These are phyloP conservation scores for Calyptomena viridis DNA, from an alignment of 2,113 vertebrate genomes.

Conservation along the genomic window DNA sequence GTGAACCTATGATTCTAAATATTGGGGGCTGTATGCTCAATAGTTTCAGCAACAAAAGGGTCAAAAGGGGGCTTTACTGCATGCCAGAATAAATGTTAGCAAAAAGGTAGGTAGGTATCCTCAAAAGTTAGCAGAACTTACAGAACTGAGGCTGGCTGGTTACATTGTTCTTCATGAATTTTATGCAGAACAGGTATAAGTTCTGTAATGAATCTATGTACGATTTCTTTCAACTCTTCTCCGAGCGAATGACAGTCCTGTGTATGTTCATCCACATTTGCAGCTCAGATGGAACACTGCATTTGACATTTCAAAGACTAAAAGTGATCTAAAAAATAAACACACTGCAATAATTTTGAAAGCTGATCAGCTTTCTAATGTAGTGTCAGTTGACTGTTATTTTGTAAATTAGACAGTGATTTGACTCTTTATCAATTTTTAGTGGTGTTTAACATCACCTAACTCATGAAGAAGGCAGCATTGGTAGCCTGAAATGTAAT, in stretches of 20 bases:
- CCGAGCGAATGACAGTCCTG: constrained; percentile 4
- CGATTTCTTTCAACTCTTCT: constrained; percentile 59
- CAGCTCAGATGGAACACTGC: constrained; percentile 41
- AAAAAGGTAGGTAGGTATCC: not conserved
- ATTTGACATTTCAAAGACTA: constrained; percentile 76
- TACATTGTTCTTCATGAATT: constrained; percentile 49
- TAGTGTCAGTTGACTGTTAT: constrained; percentile 59
- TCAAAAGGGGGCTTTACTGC: not conserved
- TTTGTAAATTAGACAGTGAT: constrained; percentile 65
- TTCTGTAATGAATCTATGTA: constrained; percentile 33
- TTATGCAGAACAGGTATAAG: constrained; percentile 36
- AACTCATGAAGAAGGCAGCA: constrained; percentile 39
- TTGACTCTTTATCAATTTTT: constrained; percentile 71
- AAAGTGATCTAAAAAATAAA: constrained; percentile 71
- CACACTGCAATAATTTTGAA: constrained; percentile 69
- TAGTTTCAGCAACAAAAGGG: not conserved
- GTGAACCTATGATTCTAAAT: not conserved
- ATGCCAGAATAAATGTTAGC: not conserved
- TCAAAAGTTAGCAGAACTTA: not conserved
- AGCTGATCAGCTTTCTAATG: constrained; percentile 73
- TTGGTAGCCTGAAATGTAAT: constrained; percentile 23
- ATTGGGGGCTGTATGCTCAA: not conserved
- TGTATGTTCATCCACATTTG: constrained; percentile 37
- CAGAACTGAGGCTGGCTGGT: not conserved
- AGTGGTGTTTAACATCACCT: constrained; percentile 64